A percentile compares a stretch with the other conserved stretches of the same genome.
These are phyloP conservation scores for Drosophila antonietae DNA, from an alignment of 2,888 invertebrate species.

Conservation along the genomic window DNA sequence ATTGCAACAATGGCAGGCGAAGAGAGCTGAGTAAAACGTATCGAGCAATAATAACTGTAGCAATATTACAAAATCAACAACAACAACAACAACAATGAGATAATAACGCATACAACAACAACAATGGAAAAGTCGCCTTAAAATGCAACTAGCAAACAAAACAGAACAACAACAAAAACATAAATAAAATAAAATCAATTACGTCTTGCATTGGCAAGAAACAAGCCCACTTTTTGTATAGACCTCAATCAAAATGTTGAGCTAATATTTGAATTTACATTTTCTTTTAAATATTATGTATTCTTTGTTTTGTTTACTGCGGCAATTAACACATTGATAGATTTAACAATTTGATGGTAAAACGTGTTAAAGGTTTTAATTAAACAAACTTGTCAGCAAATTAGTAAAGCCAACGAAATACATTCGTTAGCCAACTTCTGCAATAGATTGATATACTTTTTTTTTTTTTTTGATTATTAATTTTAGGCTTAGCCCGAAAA, in stretches of 20 bases:
- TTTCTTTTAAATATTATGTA: conserved; percentile 9
- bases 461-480: not conserved
- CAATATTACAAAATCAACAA: conserved; percentile 74
- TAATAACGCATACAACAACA: conserved; percentile 41
- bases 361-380: conserved; percentile 57
- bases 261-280: conserved; percentile 1
- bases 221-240: conserved; percentile 67
- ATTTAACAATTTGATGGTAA: conserved; percentile 46
- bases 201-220: conserved; percentile 25
- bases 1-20: conserved; percentile 66
- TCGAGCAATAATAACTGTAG: conserved; percentile 75
- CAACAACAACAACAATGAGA: conserved; percentile 47
- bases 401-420: conserved; percentile 60
- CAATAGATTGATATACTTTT: not conserved
- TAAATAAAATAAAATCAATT: conserved; percentile 33
- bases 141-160: conserved; percentile 28
- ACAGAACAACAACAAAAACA: conserved; percentile 1
- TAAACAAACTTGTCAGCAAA: conserved; percentile 65
- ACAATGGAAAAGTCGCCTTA: conserved; percentile 26
- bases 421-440: conserved; percentile 17
- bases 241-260: conserved; percentile 4
- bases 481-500: conserved; percentile 12
- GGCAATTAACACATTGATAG: conserved; percentile 55
- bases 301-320: conserved; percentile 13
- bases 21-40: conserved; percentile 63